Conservation (phyloP, 1,140 invertebrate genomes). For the Atta colombica region DNA sequence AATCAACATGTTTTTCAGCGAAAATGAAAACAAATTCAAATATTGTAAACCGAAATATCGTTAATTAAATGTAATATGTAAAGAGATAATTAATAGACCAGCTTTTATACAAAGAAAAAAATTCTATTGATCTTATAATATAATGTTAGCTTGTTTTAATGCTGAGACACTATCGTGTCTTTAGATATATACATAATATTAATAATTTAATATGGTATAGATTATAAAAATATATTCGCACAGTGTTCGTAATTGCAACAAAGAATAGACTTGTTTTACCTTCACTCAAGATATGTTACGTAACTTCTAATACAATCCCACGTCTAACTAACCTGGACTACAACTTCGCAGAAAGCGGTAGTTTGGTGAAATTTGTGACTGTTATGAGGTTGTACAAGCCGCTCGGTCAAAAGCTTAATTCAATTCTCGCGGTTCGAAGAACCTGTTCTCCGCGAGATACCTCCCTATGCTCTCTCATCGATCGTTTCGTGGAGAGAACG, state of each 20-base stretch:
- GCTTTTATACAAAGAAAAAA: not conserved
- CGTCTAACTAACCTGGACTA: not conserved
- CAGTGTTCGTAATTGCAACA: not conserved
- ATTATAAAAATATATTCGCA: not conserved
- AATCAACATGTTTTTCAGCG: not conserved
- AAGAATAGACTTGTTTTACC: not conserved
- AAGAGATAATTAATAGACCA: not conserved
- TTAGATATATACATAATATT: not conserved
- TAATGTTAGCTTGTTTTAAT: no score
- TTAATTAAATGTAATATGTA: not conserved
- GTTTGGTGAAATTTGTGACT: slow-evolving; percentile 46
- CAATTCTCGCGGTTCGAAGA: slow-evolving; percentile 48
- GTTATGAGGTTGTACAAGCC: slow-evolving; percentile 44
- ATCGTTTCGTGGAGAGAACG: slow-evolving; percentile 31
- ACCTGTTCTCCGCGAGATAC: slow-evolving; percentile 20
- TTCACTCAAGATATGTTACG: not conserved
- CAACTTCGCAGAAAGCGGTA: slow-evolving; percentile 17
- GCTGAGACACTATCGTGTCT: no score
- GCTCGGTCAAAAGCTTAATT: slow-evolving; percentile 58
- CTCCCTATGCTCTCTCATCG: not conserved
- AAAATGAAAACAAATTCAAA: not conserved
- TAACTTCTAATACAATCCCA: slow-evolving; percentile 16
- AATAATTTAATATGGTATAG: not conserved
- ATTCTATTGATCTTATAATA: not conserved
- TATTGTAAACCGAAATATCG: not conserved